Base-by-base conservation (phyloP, 2,888 invertebrate genomes). In the Adela reaumurella region DNA sequence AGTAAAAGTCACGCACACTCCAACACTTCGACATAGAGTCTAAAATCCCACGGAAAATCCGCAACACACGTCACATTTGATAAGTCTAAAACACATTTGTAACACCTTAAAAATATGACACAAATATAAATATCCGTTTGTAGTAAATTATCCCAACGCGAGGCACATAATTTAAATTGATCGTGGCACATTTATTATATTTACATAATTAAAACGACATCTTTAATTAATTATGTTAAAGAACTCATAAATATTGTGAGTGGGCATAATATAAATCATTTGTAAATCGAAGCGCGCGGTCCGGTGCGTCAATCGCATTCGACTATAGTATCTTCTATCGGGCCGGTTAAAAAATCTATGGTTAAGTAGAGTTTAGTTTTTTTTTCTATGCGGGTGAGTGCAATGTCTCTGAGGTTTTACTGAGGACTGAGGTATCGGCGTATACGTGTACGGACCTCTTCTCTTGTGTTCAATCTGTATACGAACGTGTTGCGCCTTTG, bases 131-230 rank as follows among this genome's bases (percentile, higher is more conserved):
- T 70, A 65, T 71, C 62, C 74, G 65, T 74, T 77, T 76, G 74
- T 70, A 73, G 73, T 70, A 66, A 69, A 74, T 71, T 71, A 74
- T 70, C 59, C 63, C 62, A 63, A 65, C 63, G 62, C 63, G 64
- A 64, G 70, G 62, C 70, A 72, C 72, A 72, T 70, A 65, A 69
- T 69, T 69, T 60, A 68, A 72, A 74, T 72, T 70, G 68, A 74
- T 74, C 70, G 70, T 68, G 71, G 70, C 70, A 70, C 69, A 70
- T 71, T 68, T 63, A 63, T 68, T 63, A 62, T 69, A 74, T 77
- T 73, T 70, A 70, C 72, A 77, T 77, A 74, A 74, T 76, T 74
- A 72, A 69, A 71, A 69, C 61, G 72, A 73, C 70, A 70, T 72
- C 66, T 74, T 65, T 64, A 71, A 76, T 77, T 76, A 74, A 74